A percentile compares a stretch with the other conserved stretches of the same genome.
phyloP scores from a whole-genome alignment of 1,140 invertebrate genomes.

The Ruditapes philippinarum region DNA sequence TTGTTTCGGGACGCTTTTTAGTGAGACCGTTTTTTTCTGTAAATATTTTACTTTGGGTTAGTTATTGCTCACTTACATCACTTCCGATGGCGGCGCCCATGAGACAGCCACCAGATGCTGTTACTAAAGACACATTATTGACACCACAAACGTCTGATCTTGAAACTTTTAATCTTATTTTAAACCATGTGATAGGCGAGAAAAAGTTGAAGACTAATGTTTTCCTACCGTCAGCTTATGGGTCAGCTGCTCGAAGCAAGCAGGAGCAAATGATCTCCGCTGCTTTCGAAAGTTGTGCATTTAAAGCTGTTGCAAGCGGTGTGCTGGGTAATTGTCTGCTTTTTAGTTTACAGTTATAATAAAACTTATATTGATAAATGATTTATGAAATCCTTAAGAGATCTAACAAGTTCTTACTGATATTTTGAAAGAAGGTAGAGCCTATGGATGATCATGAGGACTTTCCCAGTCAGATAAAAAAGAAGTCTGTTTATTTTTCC shows the following conservation, averaged over 20 bases:
- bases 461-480: too few relatives aligned
- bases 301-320: constrained; percentile 96
- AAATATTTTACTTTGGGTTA: too few relatives aligned
- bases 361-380: too few relatives aligned
- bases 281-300: constrained; percentile 96
- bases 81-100: constrained; percentile 72
- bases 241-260: constrained; percentile 64
- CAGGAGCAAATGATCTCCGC: constrained; percentile 90
- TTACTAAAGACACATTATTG: constrained; percentile 35
- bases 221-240: constrained; percentile 63
- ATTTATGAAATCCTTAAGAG: too few relatives aligned
- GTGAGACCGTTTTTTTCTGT: too few relatives aligned
- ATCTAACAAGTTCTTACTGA: too few relatives aligned
- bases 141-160: constrained; percentile 62
- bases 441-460: too few relatives aligned
- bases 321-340: constrained; percentile 95
- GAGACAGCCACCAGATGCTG: constrained; percentile 11
- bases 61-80: too few relatives aligned
- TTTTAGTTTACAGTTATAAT: too few relatives aligned
- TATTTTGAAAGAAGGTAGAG: too few relatives aligned
- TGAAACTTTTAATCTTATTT: constrained; percentile 74
- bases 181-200: constrained; percentile 76
- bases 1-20: too few relatives aligned
- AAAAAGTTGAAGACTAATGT: constrained; percentile 66
- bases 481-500: too few relatives aligned